A percentile compares a stretch with the other conserved stretches of the same genome.
Conservation (phyloP, 2,113 vertebrate species). For the Erinaceus europaeus region DNA sequence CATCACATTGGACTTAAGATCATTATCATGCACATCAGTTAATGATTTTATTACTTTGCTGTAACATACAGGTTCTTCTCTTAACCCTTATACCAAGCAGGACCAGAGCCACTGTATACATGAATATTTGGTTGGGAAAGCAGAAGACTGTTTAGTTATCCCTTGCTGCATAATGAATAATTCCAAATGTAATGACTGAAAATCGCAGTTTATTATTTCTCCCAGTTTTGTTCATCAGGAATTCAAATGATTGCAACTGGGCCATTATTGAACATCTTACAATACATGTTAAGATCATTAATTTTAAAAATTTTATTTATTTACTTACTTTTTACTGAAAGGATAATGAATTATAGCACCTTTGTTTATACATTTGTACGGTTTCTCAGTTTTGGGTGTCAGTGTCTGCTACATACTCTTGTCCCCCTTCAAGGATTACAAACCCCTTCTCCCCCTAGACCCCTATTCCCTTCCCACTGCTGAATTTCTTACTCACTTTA, state of each 20-base stretch:
- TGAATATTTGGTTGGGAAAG: neutral
- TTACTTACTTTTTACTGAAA: too few species aligned
- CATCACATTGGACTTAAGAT: neutral
- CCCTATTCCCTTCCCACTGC: too few species aligned
- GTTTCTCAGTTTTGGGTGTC: too few species aligned
- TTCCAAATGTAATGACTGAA: neutral
- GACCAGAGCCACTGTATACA: neutral
- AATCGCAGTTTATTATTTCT: neutral
- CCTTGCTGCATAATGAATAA: neutral
- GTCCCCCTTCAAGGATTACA: too few species aligned
- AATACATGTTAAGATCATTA: neutral
- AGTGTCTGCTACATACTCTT: too few species aligned
- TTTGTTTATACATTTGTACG: too few species aligned
- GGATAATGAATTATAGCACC: too few species aligned
- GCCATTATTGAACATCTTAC: neutral
- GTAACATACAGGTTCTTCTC: neutral
- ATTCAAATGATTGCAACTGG: neutral
- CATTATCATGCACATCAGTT: constrained; percentile 4
- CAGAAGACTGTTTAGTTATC: neutral
- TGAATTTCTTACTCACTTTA: too few species aligned
- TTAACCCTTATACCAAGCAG: neutral
- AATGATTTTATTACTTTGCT: neutral
- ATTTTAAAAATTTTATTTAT: too few species aligned
- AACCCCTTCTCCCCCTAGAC: too few species aligned
- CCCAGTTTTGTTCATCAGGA: neutral